phyloP scores from a whole-genome alignment of 2,113 vertebrate species.

The Cepphus grylle region DNA sequence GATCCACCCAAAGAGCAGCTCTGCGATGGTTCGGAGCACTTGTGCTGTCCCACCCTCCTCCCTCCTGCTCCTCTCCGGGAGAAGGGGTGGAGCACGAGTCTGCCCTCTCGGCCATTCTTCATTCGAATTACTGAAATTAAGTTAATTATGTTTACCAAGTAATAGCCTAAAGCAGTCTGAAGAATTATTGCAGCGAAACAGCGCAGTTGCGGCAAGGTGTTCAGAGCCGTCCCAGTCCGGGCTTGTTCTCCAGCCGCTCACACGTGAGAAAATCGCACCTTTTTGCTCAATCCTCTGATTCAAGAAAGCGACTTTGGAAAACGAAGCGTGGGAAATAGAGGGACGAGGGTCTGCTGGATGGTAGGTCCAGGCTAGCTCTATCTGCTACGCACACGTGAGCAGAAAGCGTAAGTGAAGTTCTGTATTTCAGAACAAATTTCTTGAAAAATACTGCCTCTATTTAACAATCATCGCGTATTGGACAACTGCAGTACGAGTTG shows the following conservation, averaged over 20 bases:
- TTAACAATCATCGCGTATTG: neutral
- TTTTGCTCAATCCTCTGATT: neutral
- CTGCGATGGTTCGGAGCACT: neutral
- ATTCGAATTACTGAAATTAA: conserved; percentile 1
- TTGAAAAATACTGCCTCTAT: neutral
- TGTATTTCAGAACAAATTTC: neutral
- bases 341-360: neutral
- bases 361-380: neutral
- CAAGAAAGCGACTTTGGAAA: neutral
- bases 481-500: neutral
- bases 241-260: neutral
- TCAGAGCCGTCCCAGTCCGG: neutral
- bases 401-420: neutral
- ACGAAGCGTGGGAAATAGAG: neutral
- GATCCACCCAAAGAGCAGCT: neutral
- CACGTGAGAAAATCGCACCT: neutral
- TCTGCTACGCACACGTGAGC: neutral
- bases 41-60: neutral
- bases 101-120: neutral
- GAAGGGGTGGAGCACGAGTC: neutral
- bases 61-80: neutral
- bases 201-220: neutral
- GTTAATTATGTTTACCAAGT: conserved; percentile 34
- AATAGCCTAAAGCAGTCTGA: neutral
- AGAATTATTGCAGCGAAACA: neutral